Percentiles rank a stretch among this genome's conserved stretches.
Evolutionary conservation across 2,113 vertebrate genomes (phyloP).

Genomic region (Bettongia penicillata): DNA sequence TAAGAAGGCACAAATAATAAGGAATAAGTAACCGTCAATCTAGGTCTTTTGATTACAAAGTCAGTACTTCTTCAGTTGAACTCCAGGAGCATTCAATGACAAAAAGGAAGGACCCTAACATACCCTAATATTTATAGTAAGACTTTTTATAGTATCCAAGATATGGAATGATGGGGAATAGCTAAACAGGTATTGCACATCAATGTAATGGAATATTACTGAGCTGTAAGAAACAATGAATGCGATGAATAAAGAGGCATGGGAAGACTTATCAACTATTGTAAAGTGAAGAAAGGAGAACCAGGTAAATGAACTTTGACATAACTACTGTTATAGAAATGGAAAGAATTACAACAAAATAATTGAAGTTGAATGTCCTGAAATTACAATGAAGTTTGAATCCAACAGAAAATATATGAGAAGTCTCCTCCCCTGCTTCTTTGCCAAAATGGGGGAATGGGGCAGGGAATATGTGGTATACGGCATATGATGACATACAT

Average conservation of each 20-base stretch:
- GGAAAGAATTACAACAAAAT: neutral
- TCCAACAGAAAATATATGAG: neutral
- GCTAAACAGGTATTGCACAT: neutral
- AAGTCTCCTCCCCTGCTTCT: neutral
- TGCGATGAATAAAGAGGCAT: neutral
- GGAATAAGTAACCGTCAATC: neutral
- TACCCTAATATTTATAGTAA: neutral
- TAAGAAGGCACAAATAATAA: neutral
- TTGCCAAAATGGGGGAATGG: neutral
- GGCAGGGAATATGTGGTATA: too few species aligned
- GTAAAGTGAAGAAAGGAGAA: neutral
- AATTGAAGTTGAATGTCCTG: neutral
- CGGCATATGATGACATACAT: neutral
- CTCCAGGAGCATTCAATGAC: neutral
- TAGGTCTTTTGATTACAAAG: neutral
- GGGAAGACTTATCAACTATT: neutral
- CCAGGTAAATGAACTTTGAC: neutral
- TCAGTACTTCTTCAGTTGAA: neutral
- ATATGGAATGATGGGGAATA: neutral
- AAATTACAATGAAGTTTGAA: neutral
- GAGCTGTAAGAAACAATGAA: neutral
- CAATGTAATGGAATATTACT: neutral
- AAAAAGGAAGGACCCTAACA: neutral
- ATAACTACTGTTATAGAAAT: neutral
- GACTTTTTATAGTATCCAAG: neutral